A percentile compares a stretch with the other conserved stretches of the same genome.
These are phyloP conservation scores for Calephelis perditalis DNA, from an alignment of 2,888 invertebrate species.

Conservation along the genomic window DNA sequence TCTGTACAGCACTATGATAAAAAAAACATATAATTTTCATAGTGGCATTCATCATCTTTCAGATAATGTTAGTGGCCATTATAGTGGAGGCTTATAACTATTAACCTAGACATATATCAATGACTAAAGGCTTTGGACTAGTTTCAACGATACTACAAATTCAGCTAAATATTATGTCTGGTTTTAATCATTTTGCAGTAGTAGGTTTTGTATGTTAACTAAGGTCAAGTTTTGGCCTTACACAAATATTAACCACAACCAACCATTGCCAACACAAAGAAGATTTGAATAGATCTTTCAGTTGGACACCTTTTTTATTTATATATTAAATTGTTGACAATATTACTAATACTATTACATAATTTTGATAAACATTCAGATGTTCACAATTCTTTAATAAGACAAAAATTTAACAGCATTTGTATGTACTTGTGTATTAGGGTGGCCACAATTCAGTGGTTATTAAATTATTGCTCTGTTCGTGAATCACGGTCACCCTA, in stretches of 20 bases:
- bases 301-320: no score
- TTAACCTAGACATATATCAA: constrained; percentile 12
- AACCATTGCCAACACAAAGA: no score
- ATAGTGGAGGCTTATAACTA: constrained; percentile 23
- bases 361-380: not conserved
- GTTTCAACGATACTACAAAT: constrained; percentile 9
- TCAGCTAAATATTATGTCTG: constrained; percentile 8
- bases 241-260: no score
- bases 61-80: constrained; percentile 19
- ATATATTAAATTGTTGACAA: no score
- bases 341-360: no score
- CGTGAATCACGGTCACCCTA: constrained; percentile 18
- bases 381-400: not conserved
- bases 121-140: constrained; percentile 12
- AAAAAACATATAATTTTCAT: constrained; percentile 69
- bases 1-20: constrained; percentile 64
- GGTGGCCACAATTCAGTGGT: not conserved
- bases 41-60: constrained; percentile 46
- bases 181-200: not conserved
- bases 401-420: constrained; percentile 10
- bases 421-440: constrained; percentile 6
- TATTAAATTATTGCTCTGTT: not conserved
- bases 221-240: no score
- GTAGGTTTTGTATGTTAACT: no score
- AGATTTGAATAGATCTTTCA: no score